A percentile compares a stretch with the other conserved stretches of the same genome.
phyloP scores from a whole-genome alignment of 2,113 vertebrate genomes.

The Oplegnathus fasciatus region DNA sequence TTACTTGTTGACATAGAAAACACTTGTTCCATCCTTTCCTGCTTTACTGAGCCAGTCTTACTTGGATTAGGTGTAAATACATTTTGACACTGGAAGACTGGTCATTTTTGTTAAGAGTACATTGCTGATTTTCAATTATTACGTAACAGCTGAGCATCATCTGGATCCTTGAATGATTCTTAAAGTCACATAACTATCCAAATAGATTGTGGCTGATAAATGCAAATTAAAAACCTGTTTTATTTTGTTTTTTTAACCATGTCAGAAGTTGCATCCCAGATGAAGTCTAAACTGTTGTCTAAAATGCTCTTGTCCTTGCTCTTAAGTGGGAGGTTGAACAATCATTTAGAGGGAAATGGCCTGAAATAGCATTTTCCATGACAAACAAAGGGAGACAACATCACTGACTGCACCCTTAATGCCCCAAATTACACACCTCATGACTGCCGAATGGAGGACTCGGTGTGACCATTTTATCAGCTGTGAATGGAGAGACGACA shows the following conservation, averaged over 20 bases:
- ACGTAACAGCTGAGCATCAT: background rate
- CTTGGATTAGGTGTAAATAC: background rate
- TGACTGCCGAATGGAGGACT: constrained; percentile 37
- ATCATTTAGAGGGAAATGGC: constrained; percentile 13
- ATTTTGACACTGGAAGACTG: background rate
- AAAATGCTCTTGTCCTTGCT: background rate
- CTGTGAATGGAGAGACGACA: background rate
- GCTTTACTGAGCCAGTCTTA: background rate
- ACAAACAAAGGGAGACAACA: constrained; percentile 11
- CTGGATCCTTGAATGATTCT: background rate
- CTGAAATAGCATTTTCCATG: constrained; percentile 36
- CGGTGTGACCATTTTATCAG: constrained; percentile 30
- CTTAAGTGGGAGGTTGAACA: background rate
- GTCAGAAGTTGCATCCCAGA: background rate
- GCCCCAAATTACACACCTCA: constrained; percentile 26
- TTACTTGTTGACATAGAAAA: background rate
- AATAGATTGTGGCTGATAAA: background rate
- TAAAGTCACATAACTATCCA: background rate
- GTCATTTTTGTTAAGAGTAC: background rate
- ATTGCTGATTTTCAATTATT: background rate
- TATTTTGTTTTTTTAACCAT: background rate
- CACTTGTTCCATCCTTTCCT: background rate
- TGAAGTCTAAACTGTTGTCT: background rate
- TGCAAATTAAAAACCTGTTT: background rate
- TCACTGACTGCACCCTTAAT: constrained; percentile 27